Conservation (phyloP, 2,888 invertebrate species). For the Malthinus flaveolus region DNA sequence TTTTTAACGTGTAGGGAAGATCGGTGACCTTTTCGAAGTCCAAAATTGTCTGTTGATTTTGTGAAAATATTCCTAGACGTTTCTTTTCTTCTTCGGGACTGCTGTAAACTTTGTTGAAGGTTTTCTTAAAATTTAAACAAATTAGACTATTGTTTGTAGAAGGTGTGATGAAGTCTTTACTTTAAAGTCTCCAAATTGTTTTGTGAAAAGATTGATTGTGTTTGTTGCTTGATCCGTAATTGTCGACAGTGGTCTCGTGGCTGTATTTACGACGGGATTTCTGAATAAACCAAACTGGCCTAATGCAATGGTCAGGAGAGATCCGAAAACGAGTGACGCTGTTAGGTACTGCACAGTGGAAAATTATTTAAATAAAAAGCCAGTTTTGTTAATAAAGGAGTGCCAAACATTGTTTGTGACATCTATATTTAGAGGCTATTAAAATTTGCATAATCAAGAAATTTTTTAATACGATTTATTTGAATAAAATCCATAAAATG, state of each 20-base stretch:
- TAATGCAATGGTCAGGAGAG: not conserved
- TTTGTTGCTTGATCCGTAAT: not conserved
- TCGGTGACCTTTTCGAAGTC: not conserved
- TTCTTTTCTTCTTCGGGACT: constrained; percentile 43
- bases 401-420: no score
- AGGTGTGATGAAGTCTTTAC: not conserved
- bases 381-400: no score
- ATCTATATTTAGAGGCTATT: no score
- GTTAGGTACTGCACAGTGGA: not conserved
- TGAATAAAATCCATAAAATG: no score
- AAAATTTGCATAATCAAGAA: no score
- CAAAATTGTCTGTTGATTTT: constrained; percentile 38
- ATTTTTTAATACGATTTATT: no score
- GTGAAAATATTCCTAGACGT: constrained; percentile 49
- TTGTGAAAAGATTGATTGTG: constrained; percentile 3
- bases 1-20: constrained; percentile 2
- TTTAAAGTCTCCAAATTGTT: constrained; percentile 20
- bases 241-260: not conserved
- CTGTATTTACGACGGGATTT: not conserved
- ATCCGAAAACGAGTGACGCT: not conserved
- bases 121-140: constrained; percentile 34
- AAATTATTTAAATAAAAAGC: not conserved
- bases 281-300: not conserved
- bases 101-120: constrained; percentile 48
- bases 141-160: not conserved